phyloP scores from a whole-genome alignment of 2,113 vertebrate genomes.

The Cranoglanis bouderius region DNA sequence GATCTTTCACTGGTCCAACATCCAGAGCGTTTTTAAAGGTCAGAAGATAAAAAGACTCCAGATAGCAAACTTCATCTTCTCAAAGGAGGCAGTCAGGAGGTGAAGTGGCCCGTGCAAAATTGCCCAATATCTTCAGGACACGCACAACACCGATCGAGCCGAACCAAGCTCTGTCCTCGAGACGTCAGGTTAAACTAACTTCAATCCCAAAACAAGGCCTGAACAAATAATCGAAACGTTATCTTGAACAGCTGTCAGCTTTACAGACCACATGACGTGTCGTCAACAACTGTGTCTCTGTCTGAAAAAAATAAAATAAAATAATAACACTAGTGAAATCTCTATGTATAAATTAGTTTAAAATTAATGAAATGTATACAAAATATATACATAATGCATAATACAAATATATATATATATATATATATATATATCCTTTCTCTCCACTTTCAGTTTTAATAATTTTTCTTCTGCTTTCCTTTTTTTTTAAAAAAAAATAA shows the following conservation, averaged over 20 bases:
- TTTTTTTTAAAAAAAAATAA: too few relatives aligned
- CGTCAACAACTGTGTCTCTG: neutral
- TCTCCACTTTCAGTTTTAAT: neutral
- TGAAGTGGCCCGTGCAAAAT: slow-evolving; percentile 13
- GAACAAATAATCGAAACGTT: neutral
- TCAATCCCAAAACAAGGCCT: neutral
- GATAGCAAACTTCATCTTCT: neutral
- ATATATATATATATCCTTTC: neutral
- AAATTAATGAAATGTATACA: neutral
- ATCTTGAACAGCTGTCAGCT: neutral
- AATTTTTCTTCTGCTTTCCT: neutral
- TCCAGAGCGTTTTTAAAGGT: slow-evolving; percentile 4
- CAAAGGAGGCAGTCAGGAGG: neutral
- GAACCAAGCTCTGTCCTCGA: neutral
- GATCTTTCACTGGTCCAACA: neutral
- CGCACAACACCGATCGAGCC: neutral
- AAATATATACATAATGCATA: neutral
- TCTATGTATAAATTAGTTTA: neutral
- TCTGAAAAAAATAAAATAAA: neutral
- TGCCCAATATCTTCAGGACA: neutral
- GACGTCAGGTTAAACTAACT: slow-evolving; percentile 5
- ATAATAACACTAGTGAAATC: neutral
- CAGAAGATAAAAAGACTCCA: neutral
- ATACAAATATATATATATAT: neutral
- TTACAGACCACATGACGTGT: neutral